phyloP scores from a whole-genome alignment of 2,888 invertebrate species.

The Papilio elwesi region DNA sequence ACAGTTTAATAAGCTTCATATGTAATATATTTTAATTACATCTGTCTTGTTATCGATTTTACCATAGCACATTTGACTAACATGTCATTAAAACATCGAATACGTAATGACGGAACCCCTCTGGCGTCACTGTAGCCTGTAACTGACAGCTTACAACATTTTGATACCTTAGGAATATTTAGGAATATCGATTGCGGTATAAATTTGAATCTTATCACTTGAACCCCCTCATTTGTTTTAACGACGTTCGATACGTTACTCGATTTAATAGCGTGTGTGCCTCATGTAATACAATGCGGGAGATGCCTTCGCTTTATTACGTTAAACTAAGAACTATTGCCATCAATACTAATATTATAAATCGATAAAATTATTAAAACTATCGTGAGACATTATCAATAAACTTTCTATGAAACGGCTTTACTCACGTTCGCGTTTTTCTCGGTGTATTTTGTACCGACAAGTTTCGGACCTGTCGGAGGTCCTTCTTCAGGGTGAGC shows the following conservation, averaged over 20 bases:
- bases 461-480: too few species aligned
- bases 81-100: conserved; percentile 6
- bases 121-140: not conserved
- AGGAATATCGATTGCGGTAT: conserved; percentile 6
- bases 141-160: conserved; percentile 8
- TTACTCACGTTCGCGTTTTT: too few species aligned
- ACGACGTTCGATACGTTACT: not conserved
- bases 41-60: not conserved
- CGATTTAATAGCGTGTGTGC: not conserved
- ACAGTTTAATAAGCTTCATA: too few species aligned
- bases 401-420: too few species aligned
- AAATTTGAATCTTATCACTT: conserved; percentile 16
- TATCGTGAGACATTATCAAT: too few species aligned
- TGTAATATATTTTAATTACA: not conserved
- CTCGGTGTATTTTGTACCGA: too few species aligned
- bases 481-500: too few species aligned
- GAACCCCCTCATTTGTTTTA: conserved; percentile 13
- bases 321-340: too few species aligned
- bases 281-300: not conserved
- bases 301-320: not conserved
- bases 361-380: too few species aligned
- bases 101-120: not conserved
- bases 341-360: too few species aligned
- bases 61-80: not conserved
- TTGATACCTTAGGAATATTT: not conserved